Evolutionary conservation across 2,888 invertebrate genomes (phyloP), one percentile per base, ranked within the genome.

Genomic region (Agrypnus murinus): DNA sequence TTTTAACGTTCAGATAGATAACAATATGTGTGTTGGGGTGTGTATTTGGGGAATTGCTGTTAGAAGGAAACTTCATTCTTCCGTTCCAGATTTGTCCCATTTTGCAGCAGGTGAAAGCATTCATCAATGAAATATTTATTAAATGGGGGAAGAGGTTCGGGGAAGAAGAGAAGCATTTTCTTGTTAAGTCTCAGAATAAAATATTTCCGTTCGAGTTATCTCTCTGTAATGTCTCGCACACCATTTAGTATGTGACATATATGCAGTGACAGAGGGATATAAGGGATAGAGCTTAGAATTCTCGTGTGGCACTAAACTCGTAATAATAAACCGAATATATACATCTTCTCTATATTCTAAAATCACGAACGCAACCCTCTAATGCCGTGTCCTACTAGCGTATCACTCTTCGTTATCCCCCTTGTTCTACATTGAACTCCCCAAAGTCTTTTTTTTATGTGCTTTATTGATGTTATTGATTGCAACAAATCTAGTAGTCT

Each of bases 331-430:
- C 55, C 36, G 55, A 55, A 55, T 19, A 36, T 36, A 50, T 55
- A 36, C 55, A 50, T 55, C 55, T 25, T 25, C 25, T 10, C 55
- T 36, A 15, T 55, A 55, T 55, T 19, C 55, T 36, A 17, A 12
- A 36, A 36, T 36, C 36, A 36, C 55, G 55, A 55, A 36, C 36
- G 55, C 55, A 17, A 50, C 50, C 55, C 36, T 38, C 19, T 36
- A 36, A 36, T 32, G 55, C 36, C 55, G 4, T 36, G 36, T 36
- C 17, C 17, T 55, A 34, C 55, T 17, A 55, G 0, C 36, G 36
- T 32, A 55, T 55, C 55, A 19, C 55, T 55, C 55, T 55, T 55
- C 55, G 55, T 55, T 55, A 55, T 48, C 48, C 48, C 25, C 19
- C 17, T 25, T n/a, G n/a, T 31, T 19, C 2, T 12, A 6, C 48